Conservation (phyloP, 2,113 vertebrate species). For the Porphyrio hochstetteri region DNA sequence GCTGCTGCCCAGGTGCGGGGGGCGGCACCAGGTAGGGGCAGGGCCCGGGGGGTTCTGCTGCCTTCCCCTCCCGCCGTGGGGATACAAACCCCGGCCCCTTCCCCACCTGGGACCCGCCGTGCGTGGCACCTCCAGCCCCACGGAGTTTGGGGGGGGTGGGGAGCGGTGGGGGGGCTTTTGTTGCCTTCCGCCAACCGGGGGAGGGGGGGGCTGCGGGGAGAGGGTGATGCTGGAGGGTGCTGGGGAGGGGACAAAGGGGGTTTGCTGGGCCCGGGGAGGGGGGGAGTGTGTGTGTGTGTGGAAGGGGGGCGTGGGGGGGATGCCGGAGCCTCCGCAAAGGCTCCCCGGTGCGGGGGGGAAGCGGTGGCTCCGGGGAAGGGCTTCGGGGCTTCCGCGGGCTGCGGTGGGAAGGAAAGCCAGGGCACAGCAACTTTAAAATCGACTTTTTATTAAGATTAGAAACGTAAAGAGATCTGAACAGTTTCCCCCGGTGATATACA, state of each 20-base stretch:
- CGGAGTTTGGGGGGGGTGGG: neutral
- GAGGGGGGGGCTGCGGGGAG: too few species aligned
- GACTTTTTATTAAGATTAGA: conserved; percentile 93
- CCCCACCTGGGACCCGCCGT: neutral
- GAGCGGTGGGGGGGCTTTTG: neutral
- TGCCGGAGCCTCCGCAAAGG: neutral
- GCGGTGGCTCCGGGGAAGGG: neutral
- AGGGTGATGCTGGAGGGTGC: neutral
- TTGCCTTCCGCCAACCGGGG: neutral
- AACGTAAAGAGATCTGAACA: conserved; percentile 93
- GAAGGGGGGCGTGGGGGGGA: too few species aligned
- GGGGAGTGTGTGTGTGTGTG: neutral
- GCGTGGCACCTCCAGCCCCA: neutral
- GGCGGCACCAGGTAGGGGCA: neutral
- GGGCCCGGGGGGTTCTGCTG: neutral
- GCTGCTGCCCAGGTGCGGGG: neutral
- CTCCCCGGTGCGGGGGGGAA: neutral
- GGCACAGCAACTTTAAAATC: conserved; percentile 63
- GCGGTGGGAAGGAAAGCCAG: neutral
- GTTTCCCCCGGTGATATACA: conserved; percentile 94
- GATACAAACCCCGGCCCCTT: neutral
- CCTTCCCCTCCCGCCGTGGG: too few species aligned
- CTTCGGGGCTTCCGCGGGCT: neutral
- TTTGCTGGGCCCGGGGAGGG: neutral
- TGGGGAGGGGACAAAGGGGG: neutral